Percentiles rank a stretch among this genome's conserved stretches.
phyloP scores from a whole-genome alignment of 2,888 invertebrate genomes.

The Tetragonula carbonaria region DNA sequence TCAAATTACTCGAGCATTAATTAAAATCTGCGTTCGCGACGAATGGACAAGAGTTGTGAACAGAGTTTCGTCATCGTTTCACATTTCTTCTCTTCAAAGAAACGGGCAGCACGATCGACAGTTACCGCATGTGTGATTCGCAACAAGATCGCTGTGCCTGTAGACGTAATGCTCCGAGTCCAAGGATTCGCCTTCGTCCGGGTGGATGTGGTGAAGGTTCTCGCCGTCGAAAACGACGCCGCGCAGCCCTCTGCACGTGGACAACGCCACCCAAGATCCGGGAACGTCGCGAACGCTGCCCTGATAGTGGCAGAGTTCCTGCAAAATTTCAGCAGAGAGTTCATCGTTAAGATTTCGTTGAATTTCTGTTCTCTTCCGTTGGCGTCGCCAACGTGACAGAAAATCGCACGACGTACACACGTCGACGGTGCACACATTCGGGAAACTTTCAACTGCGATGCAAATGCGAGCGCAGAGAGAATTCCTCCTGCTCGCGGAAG shows the following conservation, averaged over 20 bases:
- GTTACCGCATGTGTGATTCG: constrained; percentile 87
- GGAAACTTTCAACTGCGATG: no score
- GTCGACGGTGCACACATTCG: no score
- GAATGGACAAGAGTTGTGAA: no score
- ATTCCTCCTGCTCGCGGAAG: no score
- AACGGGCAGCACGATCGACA: background rate
- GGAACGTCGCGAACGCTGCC: constrained; percentile 89
- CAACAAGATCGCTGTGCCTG: constrained; percentile 87
- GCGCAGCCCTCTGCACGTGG: constrained; percentile 91
- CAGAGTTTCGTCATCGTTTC: no score
- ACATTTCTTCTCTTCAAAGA: no score
- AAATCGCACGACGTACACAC: no score
- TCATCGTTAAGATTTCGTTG: background rate
- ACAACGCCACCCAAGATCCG: constrained; percentile 92
- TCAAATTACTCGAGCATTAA: no score
- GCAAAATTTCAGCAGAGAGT: constrained; percentile 70
- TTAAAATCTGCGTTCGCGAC: no score
- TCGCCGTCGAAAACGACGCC: constrained; percentile 93
- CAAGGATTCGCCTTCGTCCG: constrained; percentile 83
- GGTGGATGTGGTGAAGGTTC: constrained; percentile 90
- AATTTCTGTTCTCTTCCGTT: no score
- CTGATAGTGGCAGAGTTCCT: constrained; percentile 92
- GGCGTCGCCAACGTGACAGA: no score
- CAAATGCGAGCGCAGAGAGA: background rate
- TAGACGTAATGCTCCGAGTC: constrained; percentile 87